Evolutionary conservation across 1,140 invertebrate species (phyloP).

Genomic region (Pteromalus puparum): DNA sequence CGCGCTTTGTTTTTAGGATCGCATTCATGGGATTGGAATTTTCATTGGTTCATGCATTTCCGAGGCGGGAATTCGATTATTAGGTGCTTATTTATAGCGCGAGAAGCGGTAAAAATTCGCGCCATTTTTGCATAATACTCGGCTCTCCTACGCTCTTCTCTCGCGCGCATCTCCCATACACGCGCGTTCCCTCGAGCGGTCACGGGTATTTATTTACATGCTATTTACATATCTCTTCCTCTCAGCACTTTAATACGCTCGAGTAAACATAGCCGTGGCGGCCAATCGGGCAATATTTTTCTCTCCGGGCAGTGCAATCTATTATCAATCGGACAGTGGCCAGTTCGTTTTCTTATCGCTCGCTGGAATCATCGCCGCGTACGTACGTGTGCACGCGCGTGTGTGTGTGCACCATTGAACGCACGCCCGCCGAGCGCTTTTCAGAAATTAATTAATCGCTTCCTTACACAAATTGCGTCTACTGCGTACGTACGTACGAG

Average conservation of each 20-base stretch:
- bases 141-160: background rate
- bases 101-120: background rate
- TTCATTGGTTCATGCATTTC: background rate
- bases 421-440: background rate
- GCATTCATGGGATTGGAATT: constrained; percentile 5
- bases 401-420: too few species aligned
- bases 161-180: too few species aligned
- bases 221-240: constrained; percentile 45
- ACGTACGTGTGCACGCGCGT: background rate
- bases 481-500: background rate
- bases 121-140: background rate
- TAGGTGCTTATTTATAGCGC: background rate
- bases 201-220: constrained; percentile 17
- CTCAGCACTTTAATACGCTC: constrained; percentile 35
- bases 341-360: constrained; percentile 16
- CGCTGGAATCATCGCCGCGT: background rate
- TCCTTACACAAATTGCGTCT: constrained; percentile 10
- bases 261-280: background rate
- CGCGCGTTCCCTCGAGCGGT: background rate
- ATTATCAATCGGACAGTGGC: constrained; percentile 36
- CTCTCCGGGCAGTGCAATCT: background rate
- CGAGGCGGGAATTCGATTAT: background rate
- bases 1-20: background rate
- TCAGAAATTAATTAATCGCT: constrained; percentile 38
- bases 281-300: constrained; percentile 38